These are phyloP conservation scores for Mythimna albipuncta DNA, from an alignment of 2,888 invertebrate genomes.

Conservation along the genomic window DNA sequence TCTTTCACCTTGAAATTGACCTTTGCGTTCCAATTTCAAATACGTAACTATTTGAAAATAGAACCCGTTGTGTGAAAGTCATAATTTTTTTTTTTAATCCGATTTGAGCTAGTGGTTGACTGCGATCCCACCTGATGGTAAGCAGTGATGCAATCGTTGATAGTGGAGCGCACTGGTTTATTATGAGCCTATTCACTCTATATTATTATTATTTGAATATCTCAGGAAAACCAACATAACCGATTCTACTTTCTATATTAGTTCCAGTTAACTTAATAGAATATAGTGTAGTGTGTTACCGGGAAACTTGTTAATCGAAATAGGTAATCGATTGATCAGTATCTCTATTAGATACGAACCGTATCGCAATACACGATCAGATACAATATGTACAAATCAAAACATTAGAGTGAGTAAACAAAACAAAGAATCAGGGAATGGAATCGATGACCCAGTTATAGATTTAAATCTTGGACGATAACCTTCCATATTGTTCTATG, in stretches of 20 bases:
- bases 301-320: conserved; percentile 21
- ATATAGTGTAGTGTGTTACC: conserved; percentile 19
- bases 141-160: no score
- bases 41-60: no score
- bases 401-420: conserved; percentile 5
- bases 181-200: no score
- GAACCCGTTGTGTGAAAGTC: no score
- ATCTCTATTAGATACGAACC: conserved; percentile 6
- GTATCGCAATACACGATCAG: conserved; percentile 9
- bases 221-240: neutral
- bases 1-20: no score
- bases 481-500: conserved; percentile 1
- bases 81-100: no score
- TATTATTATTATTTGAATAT: neutral
- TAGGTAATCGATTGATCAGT: conserved; percentile 1
- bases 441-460: neutral
- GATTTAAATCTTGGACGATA: conserved; percentile 6
- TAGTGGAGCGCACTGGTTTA: no score
- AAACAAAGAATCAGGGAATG: conserved; percentile 12
- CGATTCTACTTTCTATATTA: neutral
- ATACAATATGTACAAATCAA: neutral
- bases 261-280: conserved; percentile 4
- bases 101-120: no score
- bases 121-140: no score
- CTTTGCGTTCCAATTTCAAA: no score